A percentile compares a stretch with the other conserved stretches of the same genome.
These are phyloP conservation scores for Psococerastis gibbosa DNA, from an alignment of 2,888 invertebrate genomes.

Conservation along the genomic window DNA sequence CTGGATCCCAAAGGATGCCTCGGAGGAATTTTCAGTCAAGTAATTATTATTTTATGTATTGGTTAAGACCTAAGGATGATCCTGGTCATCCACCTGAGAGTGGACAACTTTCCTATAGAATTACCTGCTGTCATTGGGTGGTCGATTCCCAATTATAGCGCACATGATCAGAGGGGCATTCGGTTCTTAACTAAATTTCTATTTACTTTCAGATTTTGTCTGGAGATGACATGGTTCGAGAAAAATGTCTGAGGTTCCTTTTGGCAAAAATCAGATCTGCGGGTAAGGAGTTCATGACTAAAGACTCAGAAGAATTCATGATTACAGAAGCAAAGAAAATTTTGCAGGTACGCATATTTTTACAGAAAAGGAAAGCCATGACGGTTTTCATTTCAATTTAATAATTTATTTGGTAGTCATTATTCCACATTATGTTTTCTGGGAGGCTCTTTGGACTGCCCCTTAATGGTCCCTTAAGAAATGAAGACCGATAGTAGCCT, in stretches of 20 bases:
- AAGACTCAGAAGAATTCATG: slow-evolving; percentile 69
- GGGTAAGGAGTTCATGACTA: slow-evolving; percentile 56
- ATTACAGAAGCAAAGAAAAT: slow-evolving; percentile 73
- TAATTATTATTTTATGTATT: not conserved
- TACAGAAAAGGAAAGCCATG: too few species aligned
- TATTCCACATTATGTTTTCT: too few species aligned
- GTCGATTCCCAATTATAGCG: too few species aligned
- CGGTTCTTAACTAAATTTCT: too few species aligned
- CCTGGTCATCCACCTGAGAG: too few species aligned
- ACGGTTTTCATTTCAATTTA: slow-evolving; percentile 13
- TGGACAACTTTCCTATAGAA: too few species aligned
- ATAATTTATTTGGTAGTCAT: too few species aligned
- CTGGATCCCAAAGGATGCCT: slow-evolving; percentile 41
- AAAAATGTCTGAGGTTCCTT: slow-evolving; percentile 74
- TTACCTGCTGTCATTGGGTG: too few species aligned
- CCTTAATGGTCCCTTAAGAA: too few species aligned
- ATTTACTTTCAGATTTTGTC: slow-evolving; percentile 34
- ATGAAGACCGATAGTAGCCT: too few species aligned
- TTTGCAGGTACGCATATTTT: slow-evolving; percentile 39
- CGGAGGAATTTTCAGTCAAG: slow-evolving; percentile 8
- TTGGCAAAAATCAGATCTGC: slow-evolving; percentile 63
- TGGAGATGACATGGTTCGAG: slow-evolving; percentile 57
- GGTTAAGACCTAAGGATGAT: not conserved
- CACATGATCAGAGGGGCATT: too few species aligned
- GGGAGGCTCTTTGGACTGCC: too few species aligned